These are phyloP conservation scores for Prunella fulvescens DNA, from an alignment of 2,113 vertebrate species.

Conservation along the genomic window DNA sequence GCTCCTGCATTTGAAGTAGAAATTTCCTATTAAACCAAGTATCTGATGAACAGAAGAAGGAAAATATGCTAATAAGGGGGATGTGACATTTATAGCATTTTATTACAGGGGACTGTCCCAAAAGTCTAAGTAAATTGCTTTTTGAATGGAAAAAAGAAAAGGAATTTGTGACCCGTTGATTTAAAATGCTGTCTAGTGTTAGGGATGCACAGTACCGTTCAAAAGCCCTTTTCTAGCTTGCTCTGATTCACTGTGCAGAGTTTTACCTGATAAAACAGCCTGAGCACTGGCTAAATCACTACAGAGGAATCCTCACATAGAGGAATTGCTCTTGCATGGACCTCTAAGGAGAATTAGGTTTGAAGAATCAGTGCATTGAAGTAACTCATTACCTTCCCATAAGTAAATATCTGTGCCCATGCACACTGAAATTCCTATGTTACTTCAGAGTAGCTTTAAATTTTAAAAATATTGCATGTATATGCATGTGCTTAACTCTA, in stretches of 20 bases:
- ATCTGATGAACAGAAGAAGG: background rate
- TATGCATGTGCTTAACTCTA: conserved; percentile 43
- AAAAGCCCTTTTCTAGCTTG: background rate
- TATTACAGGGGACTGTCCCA: background rate
- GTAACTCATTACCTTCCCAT: background rate
- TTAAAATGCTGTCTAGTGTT: background rate
- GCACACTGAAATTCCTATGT: background rate
- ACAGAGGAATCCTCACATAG: background rate
- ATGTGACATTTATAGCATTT: background rate
- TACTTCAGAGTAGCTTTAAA: conserved; percentile 27
- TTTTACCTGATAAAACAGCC: conserved; percentile 16
- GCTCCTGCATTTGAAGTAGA: background rate
- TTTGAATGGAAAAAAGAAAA: background rate
- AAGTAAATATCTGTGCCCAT: background rate
- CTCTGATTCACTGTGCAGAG: conserved; percentile 38
- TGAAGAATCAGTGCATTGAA: background rate
- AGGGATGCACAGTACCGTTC: background rate
- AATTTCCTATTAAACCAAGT: background rate
- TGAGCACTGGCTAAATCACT: background rate
- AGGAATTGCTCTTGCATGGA: background rate
- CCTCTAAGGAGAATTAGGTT: background rate
- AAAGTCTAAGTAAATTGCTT: background rate
- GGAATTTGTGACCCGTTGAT: background rate
- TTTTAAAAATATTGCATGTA: conserved; percentile 50
- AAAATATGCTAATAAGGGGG: background rate